Conservation (phyloP, 2,797 vertebrate species). For the Triplophysa bombifrons region DNA sequence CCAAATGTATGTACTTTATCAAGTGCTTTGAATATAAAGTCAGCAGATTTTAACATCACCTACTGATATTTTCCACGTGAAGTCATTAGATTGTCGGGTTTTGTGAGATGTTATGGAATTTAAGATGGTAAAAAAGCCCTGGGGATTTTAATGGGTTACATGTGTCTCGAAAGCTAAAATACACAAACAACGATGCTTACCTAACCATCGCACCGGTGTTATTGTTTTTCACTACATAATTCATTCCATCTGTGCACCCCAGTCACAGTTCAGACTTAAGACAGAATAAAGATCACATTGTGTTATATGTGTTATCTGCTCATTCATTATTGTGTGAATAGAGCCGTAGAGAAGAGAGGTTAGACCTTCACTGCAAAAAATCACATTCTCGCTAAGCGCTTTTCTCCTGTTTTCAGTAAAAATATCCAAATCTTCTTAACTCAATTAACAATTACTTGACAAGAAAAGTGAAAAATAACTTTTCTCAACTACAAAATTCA, state of each 20-base stretch:
- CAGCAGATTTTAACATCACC: too few relatives aligned
- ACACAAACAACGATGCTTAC: neutral
- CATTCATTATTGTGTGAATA: slow-evolving; percentile 2
- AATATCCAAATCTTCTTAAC: too few relatives aligned
- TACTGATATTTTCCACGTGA: neutral
- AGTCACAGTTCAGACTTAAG: neutral
- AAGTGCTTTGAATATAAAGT: too few relatives aligned
- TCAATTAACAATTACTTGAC: too few relatives aligned
- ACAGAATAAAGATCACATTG: neutral
- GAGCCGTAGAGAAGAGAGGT: slow-evolving; percentile 5
- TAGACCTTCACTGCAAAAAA: neutral
- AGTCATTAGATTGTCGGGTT: neutral
- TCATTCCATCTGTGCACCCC: neutral
- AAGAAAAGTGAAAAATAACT: too few relatives aligned
- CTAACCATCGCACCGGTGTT: neutral
- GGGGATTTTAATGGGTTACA: slow-evolving; percentile 5
- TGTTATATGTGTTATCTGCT: slow-evolving; percentile 6
- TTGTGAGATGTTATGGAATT: neutral
- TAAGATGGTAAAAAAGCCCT: neutral
- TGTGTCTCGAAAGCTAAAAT: neutral
- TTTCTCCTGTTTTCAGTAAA: too few relatives aligned
- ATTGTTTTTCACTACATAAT: neutral
- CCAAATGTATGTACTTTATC: neutral
- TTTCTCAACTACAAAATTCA: too few relatives aligned
- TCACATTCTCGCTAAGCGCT: too few relatives aligned